These are phyloP conservation scores for Brachirus orientalis DNA, from an alignment of 2,113 vertebrate genomes.

Conservation along the genomic window DNA sequence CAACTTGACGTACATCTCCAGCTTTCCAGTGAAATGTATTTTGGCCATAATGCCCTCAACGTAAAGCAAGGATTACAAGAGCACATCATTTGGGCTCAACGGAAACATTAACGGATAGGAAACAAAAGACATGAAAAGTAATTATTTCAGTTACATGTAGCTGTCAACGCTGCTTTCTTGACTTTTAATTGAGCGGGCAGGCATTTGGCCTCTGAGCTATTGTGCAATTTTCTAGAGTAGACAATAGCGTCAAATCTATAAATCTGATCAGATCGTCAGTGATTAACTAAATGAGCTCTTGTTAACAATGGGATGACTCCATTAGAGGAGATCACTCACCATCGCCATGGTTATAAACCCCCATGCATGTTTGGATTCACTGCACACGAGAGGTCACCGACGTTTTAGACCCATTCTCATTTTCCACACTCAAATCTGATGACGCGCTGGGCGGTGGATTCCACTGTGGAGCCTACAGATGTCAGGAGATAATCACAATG, in stretches of 20 bases:
- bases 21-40: conserved; percentile 53
- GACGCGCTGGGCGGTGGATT: background rate
- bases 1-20: conserved; percentile 59
- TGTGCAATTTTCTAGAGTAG: conserved; percentile 40
- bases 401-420: conserved; percentile 10
- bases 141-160: conserved; percentile 35
- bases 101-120: background rate
- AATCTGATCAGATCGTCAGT: conserved; percentile 49
- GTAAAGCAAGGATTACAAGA: conserved; percentile 55
- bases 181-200: conserved; percentile 42
- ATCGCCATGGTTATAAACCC: conserved; percentile 19
- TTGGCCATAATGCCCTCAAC: conserved; percentile 38
- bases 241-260: conserved; percentile 51
- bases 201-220: conserved; percentile 40
- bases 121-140: conserved; percentile 34
- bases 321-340: conserved; percentile 52
- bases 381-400: background rate
- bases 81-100: conserved; percentile 7
- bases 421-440: conserved; percentile 16
- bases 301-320: conserved; percentile 56
- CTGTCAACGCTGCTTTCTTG: conserved; percentile 28
- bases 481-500: conserved; percentile 31
- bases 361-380: background rate
- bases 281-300: conserved; percentile 59
- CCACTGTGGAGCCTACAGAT: conserved; percentile 23